phyloP scores from a whole-genome alignment of 2,888 invertebrate genomes.

The Andrena haemorrhoa region DNA sequence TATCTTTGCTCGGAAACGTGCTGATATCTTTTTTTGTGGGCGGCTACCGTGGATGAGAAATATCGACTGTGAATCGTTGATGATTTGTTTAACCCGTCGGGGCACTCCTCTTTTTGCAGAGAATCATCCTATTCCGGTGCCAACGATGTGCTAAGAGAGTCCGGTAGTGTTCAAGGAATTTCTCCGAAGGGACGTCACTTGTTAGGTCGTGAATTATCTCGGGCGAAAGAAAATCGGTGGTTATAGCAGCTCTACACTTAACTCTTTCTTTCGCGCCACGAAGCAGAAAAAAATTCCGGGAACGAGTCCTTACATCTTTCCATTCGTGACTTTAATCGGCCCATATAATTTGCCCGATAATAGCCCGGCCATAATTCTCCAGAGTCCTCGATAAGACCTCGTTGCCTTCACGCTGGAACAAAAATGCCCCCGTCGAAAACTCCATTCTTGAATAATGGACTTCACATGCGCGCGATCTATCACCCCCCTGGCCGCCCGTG shows the following conservation, averaged over 20 bases:
- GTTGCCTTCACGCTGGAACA: constrained; percentile 44
- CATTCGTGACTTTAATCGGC: constrained; percentile 47
- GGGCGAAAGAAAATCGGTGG: neutral
- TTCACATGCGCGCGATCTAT: constrained; percentile 64
- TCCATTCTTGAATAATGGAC: constrained; percentile 67
- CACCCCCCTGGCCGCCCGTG: constrained; percentile 40
- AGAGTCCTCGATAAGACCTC: constrained; percentile 49
- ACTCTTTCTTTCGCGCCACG: neutral
- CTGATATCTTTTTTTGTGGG: constrained; percentile 12
- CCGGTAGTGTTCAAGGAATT: too few species aligned
- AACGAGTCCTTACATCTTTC: constrained; percentile 44
- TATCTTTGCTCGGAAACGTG: constrained; percentile 25
- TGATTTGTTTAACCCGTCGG: constrained; percentile 9
- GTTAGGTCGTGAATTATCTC: too few species aligned
- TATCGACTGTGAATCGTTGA: constrained; percentile 7
- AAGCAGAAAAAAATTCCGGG: constrained; percentile 13
- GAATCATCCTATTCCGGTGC: neutral
- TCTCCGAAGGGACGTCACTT: too few species aligned
- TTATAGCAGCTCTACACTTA: neutral
- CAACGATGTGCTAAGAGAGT: neutral
- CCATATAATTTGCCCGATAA: constrained; percentile 54
- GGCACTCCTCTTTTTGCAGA: neutral
- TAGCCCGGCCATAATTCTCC: constrained; percentile 49
- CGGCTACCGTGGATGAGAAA: constrained; percentile 15
- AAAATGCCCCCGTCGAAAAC: constrained; percentile 59